Evolutionary conservation across 2,113 vertebrate genomes (phyloP).

Genomic region (Promerops cafer): DNA sequence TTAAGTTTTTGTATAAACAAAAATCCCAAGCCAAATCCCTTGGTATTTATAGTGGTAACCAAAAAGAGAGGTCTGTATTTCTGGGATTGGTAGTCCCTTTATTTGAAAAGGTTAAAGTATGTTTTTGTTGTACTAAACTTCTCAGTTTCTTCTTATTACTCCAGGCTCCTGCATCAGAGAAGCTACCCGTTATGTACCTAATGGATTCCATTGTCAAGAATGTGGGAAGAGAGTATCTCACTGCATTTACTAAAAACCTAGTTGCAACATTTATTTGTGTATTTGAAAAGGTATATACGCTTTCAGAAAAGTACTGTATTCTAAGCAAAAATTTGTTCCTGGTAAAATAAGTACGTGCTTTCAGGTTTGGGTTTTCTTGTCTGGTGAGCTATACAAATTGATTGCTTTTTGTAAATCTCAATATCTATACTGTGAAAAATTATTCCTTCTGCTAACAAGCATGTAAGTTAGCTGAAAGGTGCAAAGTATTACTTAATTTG

Average conservation of each 20-base stretch:
- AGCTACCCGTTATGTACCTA: constrained; percentile 99
- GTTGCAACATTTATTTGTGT: constrained; percentile 99
- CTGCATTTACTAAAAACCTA: constrained; percentile 99
- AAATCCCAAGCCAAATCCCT: neutral
- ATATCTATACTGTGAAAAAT: neutral
- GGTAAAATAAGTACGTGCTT: constrained; percentile 73
- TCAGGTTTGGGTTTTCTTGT: constrained; percentile 69
- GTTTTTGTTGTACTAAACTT: constrained; percentile 91
- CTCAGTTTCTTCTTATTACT: constrained; percentile 97
- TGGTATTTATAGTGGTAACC: constrained; percentile 59
- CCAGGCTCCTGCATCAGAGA: constrained; percentile 93
- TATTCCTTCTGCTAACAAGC: neutral
- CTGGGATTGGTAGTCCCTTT: constrained; percentile 64
- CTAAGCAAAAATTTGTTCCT: constrained; percentile 49
- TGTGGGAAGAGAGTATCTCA: constrained; percentile 97
- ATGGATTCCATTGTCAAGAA: constrained; percentile 99
- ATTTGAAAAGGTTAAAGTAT: constrained; percentile 48
- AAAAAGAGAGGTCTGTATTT: constrained; percentile 69
- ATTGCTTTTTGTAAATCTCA: neutral
- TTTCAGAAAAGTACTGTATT: constrained; percentile 72
- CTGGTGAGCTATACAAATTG: neutral
- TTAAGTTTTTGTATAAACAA: constrained; percentile 34
- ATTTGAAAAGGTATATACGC: constrained; percentile 98
- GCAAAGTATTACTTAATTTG: neutral
- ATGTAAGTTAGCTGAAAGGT: neutral